Conservation (phyloP, 2,113 vertebrate species). For the Colaptes auratus region DNA sequence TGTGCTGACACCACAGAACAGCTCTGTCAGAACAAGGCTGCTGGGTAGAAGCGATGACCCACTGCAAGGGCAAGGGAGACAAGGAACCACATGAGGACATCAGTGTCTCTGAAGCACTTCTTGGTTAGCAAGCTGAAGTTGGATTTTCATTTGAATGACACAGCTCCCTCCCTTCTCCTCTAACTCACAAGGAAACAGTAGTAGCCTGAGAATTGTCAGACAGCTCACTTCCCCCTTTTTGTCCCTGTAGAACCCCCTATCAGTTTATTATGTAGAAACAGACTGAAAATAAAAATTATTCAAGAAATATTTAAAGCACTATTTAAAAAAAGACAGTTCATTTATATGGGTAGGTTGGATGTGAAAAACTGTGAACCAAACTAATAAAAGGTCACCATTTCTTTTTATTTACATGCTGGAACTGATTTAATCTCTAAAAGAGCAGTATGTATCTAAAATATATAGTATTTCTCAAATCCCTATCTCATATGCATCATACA, state of each 20-base stretch:
- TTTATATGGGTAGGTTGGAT: background rate
- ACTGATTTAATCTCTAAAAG: background rate
- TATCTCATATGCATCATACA: background rate
- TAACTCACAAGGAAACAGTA: accelerated
- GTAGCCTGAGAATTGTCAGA: background rate
- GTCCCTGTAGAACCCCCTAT: background rate
- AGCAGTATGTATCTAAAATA: background rate
- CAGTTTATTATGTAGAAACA: background rate
- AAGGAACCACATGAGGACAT: background rate
- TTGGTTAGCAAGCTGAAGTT: accelerated
- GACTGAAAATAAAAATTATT: background rate
- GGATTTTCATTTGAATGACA: background rate
- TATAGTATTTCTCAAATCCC: background rate
- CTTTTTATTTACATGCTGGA: background rate
- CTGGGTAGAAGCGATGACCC: background rate
- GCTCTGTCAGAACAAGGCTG: background rate
- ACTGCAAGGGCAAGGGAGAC: background rate
- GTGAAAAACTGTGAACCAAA: background rate
- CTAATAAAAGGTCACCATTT: background rate
- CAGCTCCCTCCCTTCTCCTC: background rate
- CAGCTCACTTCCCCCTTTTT: background rate
- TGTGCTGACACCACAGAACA: background rate
- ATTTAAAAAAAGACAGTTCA: background rate
- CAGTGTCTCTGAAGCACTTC: background rate
- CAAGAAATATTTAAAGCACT: background rate